phyloP scores from a whole-genome alignment of 1,140 invertebrate genomes.

The Gryllus bimaculatus region DNA sequence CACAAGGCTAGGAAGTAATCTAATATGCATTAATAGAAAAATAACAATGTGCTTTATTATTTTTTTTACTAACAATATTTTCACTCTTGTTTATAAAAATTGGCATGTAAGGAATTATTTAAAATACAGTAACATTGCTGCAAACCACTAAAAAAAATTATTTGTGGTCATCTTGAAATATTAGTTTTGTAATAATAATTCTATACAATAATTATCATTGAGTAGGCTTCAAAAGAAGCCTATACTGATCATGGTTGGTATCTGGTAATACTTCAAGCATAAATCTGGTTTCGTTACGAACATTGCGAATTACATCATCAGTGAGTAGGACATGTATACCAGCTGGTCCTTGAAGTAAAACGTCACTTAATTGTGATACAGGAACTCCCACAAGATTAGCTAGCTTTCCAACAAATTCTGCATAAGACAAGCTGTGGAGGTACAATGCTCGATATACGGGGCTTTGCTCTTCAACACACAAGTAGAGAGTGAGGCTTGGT shows the following conservation, averaged over 20 bases:
- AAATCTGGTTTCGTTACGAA: slow-evolving; percentile 55
- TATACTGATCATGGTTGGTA: neutral
- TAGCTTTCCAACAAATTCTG: slow-evolving; percentile 58
- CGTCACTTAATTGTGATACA: slow-evolving; percentile 46
- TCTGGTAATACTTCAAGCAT: slow-evolving; percentile 39
- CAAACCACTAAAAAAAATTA: too few species aligned
- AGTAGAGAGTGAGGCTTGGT: slow-evolving; percentile 69
- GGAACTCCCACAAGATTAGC: slow-evolving; percentile 45
- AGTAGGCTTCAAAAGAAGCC: neutral
- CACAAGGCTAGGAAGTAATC: too few species aligned
- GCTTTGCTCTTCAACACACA: slow-evolving; percentile 49
- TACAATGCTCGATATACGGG: slow-evolving; percentile 74
- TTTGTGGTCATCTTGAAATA: too few species aligned
- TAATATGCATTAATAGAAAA: too few species aligned
- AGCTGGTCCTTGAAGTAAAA: slow-evolving; percentile 63
- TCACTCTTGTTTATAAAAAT: too few species aligned
- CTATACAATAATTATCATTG: neutral
- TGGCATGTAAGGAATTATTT: too few species aligned
- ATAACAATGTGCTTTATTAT: too few species aligned
- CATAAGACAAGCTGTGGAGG: slow-evolving; percentile 53
- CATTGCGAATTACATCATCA: slow-evolving; percentile 58
- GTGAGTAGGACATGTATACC: slow-evolving; percentile 65
- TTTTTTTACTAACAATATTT: too few species aligned
- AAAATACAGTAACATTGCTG: too few species aligned
- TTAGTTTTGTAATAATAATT: too few species aligned